Conservation (phyloP, 2,888 invertebrate genomes). For the Epinotia bilunana region DNA sequence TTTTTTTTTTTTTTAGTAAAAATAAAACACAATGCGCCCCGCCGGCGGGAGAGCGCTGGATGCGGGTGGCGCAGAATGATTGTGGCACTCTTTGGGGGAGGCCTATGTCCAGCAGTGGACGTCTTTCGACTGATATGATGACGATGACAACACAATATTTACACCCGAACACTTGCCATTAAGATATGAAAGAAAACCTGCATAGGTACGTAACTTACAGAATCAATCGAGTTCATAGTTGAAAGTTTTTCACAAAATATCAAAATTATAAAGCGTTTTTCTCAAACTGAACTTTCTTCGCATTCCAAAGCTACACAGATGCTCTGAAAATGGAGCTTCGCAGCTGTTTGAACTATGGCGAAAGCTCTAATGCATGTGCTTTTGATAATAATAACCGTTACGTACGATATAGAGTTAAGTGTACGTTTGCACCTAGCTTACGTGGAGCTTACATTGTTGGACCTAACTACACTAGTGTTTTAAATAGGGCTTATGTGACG, state of each 20-base stretch:
- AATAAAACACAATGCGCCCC: too few relatives aligned
- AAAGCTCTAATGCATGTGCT: slow-evolving; percentile 46
- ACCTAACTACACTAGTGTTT: slow-evolving; percentile 4
- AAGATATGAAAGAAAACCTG: background rate
- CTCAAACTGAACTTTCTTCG: slow-evolving; percentile 15
- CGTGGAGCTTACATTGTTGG: slow-evolving; percentile 22
- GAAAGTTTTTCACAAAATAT: background rate
- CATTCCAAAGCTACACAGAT: slow-evolving; percentile 13
- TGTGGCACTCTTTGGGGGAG: too few relatives aligned
- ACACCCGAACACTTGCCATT: background rate
- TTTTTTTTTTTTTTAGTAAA: too few relatives aligned
- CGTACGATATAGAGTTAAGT: slow-evolving; percentile 37
- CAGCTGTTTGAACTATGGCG: slow-evolving; percentile 48
- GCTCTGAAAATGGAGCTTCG: slow-evolving; percentile 52
- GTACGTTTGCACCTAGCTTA: slow-evolving; percentile 42
- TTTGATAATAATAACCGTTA: slow-evolving; percentile 45
- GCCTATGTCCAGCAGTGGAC: too few relatives aligned
- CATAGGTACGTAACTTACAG: too few relatives aligned
- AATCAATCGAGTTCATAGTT: background rate
- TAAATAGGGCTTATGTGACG: slow-evolving; percentile 4
- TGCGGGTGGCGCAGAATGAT: too few relatives aligned
- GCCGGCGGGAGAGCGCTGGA: too few relatives aligned
- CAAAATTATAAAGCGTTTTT: background rate
- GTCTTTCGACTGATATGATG: too few relatives aligned
- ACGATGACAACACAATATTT: too few relatives aligned